Base-by-base conservation (phyloP, 2,113 vertebrate genomes). In the Nannobrachium achirus region DNA sequence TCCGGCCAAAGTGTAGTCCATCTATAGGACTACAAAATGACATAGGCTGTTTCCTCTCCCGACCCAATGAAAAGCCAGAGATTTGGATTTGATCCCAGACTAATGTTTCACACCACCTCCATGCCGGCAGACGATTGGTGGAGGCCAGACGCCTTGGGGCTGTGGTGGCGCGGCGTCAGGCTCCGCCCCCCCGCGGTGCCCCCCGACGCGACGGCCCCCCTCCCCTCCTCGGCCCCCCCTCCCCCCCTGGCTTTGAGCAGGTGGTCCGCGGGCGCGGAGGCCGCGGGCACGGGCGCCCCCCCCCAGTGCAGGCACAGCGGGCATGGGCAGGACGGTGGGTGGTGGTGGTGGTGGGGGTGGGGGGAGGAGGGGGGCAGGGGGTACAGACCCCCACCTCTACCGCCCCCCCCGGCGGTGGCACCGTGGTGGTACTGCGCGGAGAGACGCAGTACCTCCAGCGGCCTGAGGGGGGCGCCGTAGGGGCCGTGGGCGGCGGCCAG, bases 261-360 rank as follows among this genome's bases (percentile, higher is more conserved):
- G 6, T 88, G 84, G 14, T 91, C 90, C 56, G 81, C 46, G n/a
- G n/a, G 3, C 25, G 3, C 25, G 25, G 25, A 4, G 25, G 25
- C 3, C 3, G 25, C 3, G 25, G 3, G 25, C 3, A 5, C 0
- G 25, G 25, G 25, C 3, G 25, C 25, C n/a, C n/a, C n/a, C 48
- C 83, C 81, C 89, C 88, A 89, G 56, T 88, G 85, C n/a, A 87
- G 66, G 56, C 91, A 92, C 3, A 89, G 71, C 7, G 86, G 77
- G 18, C 91, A 92, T 41, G 81, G 81, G 16, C 92, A 92, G 18
- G 88, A 70, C 6, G 84, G 15, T 0, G 89, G 81, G 45, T 91
- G 89, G 69, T 86, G 86, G 83, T 4, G 86, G 83, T 4, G 11
- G 76, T 45, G 25, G 33, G 55, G 33, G 55, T 20, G 58, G 66